Evolutionary conservation across 1,140 invertebrate genomes (phyloP).

Genomic region (Drosophila albomicans): DNA sequence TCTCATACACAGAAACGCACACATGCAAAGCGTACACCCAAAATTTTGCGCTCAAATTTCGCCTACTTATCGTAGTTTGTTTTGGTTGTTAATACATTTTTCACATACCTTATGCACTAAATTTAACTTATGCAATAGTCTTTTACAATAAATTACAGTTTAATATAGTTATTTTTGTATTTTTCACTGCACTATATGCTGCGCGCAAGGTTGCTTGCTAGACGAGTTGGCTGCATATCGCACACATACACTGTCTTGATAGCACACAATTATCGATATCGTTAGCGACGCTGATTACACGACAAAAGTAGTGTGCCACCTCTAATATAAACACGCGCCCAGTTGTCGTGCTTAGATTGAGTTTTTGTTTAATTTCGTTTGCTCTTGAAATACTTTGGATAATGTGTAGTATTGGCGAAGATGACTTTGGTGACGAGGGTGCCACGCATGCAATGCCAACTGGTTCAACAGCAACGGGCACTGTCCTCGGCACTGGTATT

Average conservation of each 20-base stretch:
- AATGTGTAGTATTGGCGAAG: conserved; percentile 82
- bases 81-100: conserved; percentile 11
- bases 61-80: conserved; percentile 4
- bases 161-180: conserved; percentile 69
- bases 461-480: conserved; percentile 13
- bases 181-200: conserved; percentile 76
- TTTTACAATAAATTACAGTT: conserved; percentile 60
- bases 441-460: conserved; percentile 68
- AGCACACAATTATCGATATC: conserved; percentile 29
- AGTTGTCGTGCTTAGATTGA: neutral
- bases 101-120: conserved; percentile 70
- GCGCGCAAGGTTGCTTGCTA: conserved; percentile 71
- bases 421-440: conserved; percentile 82
- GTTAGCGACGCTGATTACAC: conserved; percentile 7
- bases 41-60: conserved; percentile 63
- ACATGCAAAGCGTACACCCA: conserved; percentile 47
- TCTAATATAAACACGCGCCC: conserved; percentile 23
- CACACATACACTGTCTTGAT: conserved; percentile 37
- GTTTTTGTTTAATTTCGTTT: conserved; percentile 24
- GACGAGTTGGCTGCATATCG: conserved; percentile 62
- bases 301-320: neutral
- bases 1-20: conserved; percentile 32
- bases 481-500: conserved; percentile 30
- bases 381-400: conserved; percentile 22
- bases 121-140: conserved; percentile 63